Evolutionary conservation across 2,888 invertebrate genomes (phyloP).

Genomic region (Acronicta psi): DNA sequence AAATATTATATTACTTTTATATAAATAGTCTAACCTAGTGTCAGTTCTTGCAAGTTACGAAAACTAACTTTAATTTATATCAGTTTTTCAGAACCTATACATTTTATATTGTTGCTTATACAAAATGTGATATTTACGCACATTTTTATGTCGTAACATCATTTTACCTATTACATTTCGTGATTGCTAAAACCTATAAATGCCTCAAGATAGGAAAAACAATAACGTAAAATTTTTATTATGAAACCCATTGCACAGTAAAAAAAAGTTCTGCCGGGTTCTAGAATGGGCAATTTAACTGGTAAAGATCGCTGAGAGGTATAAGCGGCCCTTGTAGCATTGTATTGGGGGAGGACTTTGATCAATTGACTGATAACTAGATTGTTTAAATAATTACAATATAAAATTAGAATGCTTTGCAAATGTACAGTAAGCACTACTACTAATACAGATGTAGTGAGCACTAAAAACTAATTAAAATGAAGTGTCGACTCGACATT

Average conservation of each 20-base stretch:
- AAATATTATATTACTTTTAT: constrained; percentile 6
- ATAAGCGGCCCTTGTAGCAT: no score
- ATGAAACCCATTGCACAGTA: background rate
- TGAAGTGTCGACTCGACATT: constrained; percentile 16
- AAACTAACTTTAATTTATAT: background rate
- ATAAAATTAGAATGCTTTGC: background rate
- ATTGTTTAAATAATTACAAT: no score
- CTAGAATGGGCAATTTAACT: no score
- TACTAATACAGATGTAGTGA: constrained; percentile 4
- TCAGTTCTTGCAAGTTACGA: constrained; percentile 51
- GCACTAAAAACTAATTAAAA: constrained; percentile 13
- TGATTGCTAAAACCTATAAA: constrained; percentile 15
- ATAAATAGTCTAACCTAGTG: constrained; percentile 38
- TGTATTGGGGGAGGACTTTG: no score
- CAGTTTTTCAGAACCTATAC: background rate
- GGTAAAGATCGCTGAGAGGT: no score
- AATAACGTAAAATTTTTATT: background rate
- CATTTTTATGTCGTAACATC: background rate
- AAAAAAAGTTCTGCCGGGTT: background rate
- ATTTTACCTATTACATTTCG: background rate
- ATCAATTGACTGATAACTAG: no score
- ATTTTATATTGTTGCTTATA: background rate
- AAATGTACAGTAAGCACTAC: constrained; percentile 4
- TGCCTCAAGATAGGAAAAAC: constrained; percentile 9
- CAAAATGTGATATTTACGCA: no score